Conservation (phyloP, 2,113 vertebrate genomes). For the Labeo catla region DNA sequence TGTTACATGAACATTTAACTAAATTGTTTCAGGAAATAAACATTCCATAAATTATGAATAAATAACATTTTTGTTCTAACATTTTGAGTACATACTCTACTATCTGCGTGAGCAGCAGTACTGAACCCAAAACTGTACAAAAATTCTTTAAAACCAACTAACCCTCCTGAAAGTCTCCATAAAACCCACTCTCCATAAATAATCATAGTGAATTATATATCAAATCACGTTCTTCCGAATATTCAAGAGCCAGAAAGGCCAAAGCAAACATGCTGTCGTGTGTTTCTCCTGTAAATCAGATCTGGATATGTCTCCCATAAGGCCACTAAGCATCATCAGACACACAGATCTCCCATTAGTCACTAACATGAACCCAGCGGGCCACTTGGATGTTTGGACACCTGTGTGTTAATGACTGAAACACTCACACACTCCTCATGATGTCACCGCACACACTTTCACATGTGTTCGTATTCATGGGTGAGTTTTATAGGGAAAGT, state of each 20-base stretch:
- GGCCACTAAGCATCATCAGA: background rate
- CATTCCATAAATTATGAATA: too few relatives aligned
- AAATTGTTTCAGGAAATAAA: too few relatives aligned
- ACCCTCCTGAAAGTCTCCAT: background rate
- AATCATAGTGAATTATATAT: background rate
- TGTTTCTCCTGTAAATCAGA: slow-evolving; percentile 1
- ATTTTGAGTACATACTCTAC: too few relatives aligned
- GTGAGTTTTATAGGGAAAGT: background rate
- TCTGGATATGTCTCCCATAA: background rate
- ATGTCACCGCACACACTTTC: background rate
- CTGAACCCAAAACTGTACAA: background rate
- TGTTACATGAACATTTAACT: too few relatives aligned
- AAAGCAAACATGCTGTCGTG: background rate
- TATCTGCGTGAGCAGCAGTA: background rate
- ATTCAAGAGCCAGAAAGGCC: background rate
- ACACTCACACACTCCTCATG: background rate
- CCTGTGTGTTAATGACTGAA: too few relatives aligned
- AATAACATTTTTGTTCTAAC: too few relatives aligned
- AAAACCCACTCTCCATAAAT: background rate
- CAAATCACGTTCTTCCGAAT: background rate
- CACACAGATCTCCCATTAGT: background rate
- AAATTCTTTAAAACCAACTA: background rate
- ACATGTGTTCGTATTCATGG: background rate
- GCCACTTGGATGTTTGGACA: too few relatives aligned
- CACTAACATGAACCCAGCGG: background rate